Base-by-base conservation (phyloP, 1,140 invertebrate genomes). In the Ceratina australensis region DNA sequence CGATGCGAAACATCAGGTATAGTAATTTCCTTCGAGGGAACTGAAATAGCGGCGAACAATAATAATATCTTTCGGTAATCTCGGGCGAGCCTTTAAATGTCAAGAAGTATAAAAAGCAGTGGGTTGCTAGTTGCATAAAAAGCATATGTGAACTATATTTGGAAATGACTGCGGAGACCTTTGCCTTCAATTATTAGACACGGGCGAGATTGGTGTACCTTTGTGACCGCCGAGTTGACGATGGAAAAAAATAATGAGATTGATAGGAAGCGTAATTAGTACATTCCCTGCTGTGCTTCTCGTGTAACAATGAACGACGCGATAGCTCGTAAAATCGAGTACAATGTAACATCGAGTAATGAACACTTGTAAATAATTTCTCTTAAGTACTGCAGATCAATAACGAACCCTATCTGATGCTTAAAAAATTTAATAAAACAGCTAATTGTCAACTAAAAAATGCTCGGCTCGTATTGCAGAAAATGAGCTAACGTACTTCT, bases 41-140 rank as follows among this genome's bases (percentile, higher is more conserved):
- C 16, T 49, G 10, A 66, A 66, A 50, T 50, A 66, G 18, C 20
- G 3, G 7, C 1, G 2, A 13, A 50, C 16, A n/a, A 13, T 50
- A 50, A 66, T 66, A 26, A 66, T 66, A 24, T 26, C 22, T 24
- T 66, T 50, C 49, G 49, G 49, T 66, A 66, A 2, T 24, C 22
- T 66, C 10, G 1, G 10, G 22, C 3, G 18, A 18, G 22, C 16
- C 10, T 24, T 1, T 18, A 66, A 66, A 66, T 66, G 64, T 66
- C 64, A 66, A 66, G 47, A 50, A 0, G n/a, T 49, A 65, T 50
- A 66, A 66, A 66, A 66, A 24, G 20, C 8, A 2, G 15, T 65
- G 18, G 22, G 47, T 18, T 66, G 7, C 16, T 1, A 49, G 33
- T 47, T 65, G 15, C 3, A 49, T 65, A 49, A 65, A 65, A 24